Evolutionary conservation across 2,888 invertebrate genomes (phyloP), one percentile per base, ranked within the genome.

Genomic region (Autographa pulchrina): DNA sequence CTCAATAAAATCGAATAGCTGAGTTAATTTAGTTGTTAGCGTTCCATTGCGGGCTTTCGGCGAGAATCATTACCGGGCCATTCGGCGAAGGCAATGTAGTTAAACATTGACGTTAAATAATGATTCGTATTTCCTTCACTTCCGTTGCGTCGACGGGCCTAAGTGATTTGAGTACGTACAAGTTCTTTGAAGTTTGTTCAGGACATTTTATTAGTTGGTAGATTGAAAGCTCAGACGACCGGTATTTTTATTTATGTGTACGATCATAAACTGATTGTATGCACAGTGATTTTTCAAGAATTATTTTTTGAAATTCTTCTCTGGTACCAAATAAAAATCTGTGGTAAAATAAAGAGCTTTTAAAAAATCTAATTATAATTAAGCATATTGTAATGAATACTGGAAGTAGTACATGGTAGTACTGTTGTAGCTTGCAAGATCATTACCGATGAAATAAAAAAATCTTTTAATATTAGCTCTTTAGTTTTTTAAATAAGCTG

Each of bases 81-180:
- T 93, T 93, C 92, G 90, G 88, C 85, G 85, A 78, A 86, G 86
- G 88, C 93, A 93, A 94, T 92, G 90, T 89, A 87, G 94, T 94
- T 91, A 91, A 92, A 91, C 89, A 92, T 92, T 93, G 94, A 93
- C 93, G 89, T 91, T 92, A 93, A 94, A 93, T 95, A 94, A 95
- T 94, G 93, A 94, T 92, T 92, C 88, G 84, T 90, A 93, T 94
- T 94, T 94, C 93, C 94, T 82, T 75, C 74, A 82, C 76, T 87
- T 87, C 85, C 87, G 85, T 75, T 74, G 79, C 80, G 83, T 74
- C 77, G 78, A 76, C 78, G 78, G 83, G 83, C 72, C 41, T 77
- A 77, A 81, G 77, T 79, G 78, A 76, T 75, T 81, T 35, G 68
- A 62, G 41, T 75, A 52, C 56, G 65, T 68, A 65, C 64, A 71